phyloP scores from a whole-genome alignment of 2,797 vertebrate species.

The Pteropus rufus region DNA sequence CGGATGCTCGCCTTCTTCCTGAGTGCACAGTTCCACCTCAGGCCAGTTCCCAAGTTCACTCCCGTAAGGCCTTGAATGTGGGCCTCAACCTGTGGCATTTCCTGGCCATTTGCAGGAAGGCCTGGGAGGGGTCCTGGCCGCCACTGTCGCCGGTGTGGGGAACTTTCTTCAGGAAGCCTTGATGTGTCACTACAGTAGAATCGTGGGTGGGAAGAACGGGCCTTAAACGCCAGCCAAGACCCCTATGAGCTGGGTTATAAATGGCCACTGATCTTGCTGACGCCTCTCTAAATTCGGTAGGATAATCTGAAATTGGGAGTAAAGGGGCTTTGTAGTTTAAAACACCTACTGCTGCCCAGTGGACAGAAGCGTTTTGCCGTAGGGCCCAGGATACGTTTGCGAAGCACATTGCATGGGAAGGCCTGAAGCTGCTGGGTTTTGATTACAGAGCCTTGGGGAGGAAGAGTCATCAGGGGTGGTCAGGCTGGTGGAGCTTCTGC shows the following conservation, averaged over 20 bases:
- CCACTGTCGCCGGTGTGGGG: neutral
- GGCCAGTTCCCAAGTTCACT: neutral
- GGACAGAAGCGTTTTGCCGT: fast-evolving
- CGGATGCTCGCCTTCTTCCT: neutral
- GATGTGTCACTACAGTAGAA: neutral
- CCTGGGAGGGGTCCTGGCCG: neutral
- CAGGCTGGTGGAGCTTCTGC: neutral
- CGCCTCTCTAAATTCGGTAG: neutral
- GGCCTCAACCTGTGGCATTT: neutral
- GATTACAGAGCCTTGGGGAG: neutral
- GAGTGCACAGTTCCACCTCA: too few relatives aligned
- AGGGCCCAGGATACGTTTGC: neutral
- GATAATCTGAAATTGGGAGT: neutral
- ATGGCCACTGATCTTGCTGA: neutral
- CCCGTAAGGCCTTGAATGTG: neutral
- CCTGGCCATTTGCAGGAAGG: neutral
- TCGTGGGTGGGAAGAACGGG: neutral
- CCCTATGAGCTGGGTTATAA: neutral
- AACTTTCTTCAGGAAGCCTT: neutral
- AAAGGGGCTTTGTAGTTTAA: neutral
- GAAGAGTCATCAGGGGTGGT: neutral
- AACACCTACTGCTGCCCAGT: neutral
- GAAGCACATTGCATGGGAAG: neutral
- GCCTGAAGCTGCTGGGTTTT: neutral
- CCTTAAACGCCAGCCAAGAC: neutral